Percentiles rank a stretch among this genome's conserved stretches.
Evolutionary conservation across 2,113 vertebrate species (phyloP).

Genomic region (Centropristis striata): DNA sequence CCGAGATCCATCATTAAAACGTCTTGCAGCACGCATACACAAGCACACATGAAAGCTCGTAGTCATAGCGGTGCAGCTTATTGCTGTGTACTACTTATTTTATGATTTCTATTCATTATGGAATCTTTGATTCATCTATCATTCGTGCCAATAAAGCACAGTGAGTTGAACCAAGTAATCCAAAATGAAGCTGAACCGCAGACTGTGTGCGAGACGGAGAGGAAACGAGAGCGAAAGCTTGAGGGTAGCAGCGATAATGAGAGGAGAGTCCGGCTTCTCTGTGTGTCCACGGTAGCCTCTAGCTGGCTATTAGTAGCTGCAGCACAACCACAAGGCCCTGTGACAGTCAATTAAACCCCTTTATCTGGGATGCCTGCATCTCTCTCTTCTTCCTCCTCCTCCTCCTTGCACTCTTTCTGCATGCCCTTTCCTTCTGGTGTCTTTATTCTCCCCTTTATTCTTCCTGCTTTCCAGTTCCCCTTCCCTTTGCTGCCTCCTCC

Average conservation of each 20-base stretch:
- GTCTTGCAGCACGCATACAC: neutral
- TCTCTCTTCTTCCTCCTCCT: conserved; percentile 37
- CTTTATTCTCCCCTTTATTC: conserved; percentile 38
- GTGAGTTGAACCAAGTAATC: conserved; percentile 16
- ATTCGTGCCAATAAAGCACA: conserved; percentile 16
- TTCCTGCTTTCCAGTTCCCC: conserved; percentile 25
- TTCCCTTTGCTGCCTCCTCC: conserved; percentile 52
- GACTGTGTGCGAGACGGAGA: conserved; percentile 41
- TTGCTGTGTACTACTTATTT: conserved; percentile 1
- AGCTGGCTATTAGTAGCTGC: conserved; percentile 74
- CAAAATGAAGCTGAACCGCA: conserved; percentile 35
- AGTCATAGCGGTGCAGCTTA: neutral
- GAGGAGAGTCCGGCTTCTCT: conserved; percentile 63
- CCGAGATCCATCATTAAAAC: conserved; percentile 1
- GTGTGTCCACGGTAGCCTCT: conserved; percentile 65
- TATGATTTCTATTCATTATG: conserved; percentile 39
- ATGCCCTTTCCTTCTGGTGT: conserved; percentile 48
- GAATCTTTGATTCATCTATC: conserved; percentile 26
- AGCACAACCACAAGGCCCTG: conserved; percentile 68
- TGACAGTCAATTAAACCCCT: conserved; percentile 82
- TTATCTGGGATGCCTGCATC: conserved; percentile 69
- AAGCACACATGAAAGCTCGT: neutral
- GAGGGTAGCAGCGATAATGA: conserved; percentile 70
- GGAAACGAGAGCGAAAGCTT: conserved; percentile 51
- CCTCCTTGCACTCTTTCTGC: conserved; percentile 25